These are phyloP conservation scores for Anguilla pacifica DNA, from an alignment of 2,797 vertebrate species.

Conservation along the genomic window DNA sequence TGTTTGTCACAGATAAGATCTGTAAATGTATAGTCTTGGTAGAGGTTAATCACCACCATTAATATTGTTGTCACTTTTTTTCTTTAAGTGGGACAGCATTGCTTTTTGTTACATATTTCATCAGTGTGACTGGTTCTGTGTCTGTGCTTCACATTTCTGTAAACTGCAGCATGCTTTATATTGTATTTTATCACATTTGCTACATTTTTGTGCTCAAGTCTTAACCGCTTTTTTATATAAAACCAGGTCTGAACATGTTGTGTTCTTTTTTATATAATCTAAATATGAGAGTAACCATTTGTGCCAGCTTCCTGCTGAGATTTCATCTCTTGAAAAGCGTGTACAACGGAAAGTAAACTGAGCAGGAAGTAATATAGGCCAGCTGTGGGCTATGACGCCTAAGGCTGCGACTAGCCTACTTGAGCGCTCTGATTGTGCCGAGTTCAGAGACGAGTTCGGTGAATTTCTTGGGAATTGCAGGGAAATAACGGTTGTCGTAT, in stretches of 20 bases:
- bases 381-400: conserved; percentile 47
- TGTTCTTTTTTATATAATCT: conserved; percentile 41
- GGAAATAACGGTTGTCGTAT: no score
- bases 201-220: conserved; percentile 56
- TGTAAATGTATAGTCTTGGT: conserved; percentile 50
- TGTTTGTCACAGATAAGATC: conserved; percentile 37
- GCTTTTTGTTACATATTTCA: conserved; percentile 50
- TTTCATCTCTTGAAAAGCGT: background rate
- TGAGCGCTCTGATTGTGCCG: no score
- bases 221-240: conserved; percentile 50
- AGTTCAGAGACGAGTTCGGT: no score
- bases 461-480: no score
- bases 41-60: conserved; percentile 47
- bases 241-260: conserved; percentile 49
- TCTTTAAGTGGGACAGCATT: background rate
- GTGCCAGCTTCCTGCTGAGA: conserved; percentile 46
- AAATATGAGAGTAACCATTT: conserved; percentile 46
- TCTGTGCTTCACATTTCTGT: conserved; percentile 50
- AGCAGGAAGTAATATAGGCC: background rate
- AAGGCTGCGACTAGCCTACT: no score
- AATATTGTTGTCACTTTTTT: conserved; percentile 2
- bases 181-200: conserved; percentile 57
- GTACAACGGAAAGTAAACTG: background rate
- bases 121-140: conserved; percentile 63
- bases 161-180: conserved; percentile 33